Percentiles rank a stretch among this genome's conserved stretches.
Evolutionary conservation across 2,888 invertebrate species (phyloP).

Genomic region (Elmis aenea): DNA sequence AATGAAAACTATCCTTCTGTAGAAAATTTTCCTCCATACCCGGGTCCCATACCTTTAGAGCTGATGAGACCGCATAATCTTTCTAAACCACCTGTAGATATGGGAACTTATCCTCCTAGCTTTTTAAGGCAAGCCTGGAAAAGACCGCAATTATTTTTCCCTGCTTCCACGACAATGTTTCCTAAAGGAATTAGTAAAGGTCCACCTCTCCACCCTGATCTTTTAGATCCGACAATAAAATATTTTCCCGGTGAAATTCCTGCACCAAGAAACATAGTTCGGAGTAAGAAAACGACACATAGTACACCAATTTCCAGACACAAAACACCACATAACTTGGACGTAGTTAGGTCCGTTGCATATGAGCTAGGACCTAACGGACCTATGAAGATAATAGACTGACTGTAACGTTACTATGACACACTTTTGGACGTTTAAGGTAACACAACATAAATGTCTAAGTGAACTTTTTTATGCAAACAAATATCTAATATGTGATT

Average conservation of each 20-base stretch:
- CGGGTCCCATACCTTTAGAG: constrained; percentile 3
- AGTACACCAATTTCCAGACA: constrained; percentile 8
- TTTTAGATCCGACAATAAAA: no score
- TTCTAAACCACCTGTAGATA: no score
- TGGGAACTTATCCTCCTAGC: no score
- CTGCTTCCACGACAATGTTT: no score
- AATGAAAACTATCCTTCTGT: constrained; percentile 1
- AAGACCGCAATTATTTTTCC: no score
- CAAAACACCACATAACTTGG: constrained; percentile 15
- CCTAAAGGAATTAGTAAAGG: no score
- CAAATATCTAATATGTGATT: no score
- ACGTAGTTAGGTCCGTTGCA: constrained; percentile 35
- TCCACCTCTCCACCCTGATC: no score
- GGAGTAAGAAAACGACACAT: constrained; percentile 1
- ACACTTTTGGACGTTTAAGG: constrained; percentile 7
- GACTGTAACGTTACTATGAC: constrained; percentile 27
- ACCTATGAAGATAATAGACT: constrained; percentile 37
- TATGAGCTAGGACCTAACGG: constrained; percentile 39
- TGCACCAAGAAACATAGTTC: no score
- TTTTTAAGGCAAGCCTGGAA: no score
- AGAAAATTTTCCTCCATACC: constrained; percentile 7
- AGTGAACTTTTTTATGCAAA: no score
- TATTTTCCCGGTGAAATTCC: no score
- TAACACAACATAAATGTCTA: constrained; percentile 3
- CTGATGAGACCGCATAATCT: constrained; percentile 2